Evolutionary conservation across 1,140 invertebrate genomes (phyloP).

Genomic region (Pseudachorutes palmiensis): DNA sequence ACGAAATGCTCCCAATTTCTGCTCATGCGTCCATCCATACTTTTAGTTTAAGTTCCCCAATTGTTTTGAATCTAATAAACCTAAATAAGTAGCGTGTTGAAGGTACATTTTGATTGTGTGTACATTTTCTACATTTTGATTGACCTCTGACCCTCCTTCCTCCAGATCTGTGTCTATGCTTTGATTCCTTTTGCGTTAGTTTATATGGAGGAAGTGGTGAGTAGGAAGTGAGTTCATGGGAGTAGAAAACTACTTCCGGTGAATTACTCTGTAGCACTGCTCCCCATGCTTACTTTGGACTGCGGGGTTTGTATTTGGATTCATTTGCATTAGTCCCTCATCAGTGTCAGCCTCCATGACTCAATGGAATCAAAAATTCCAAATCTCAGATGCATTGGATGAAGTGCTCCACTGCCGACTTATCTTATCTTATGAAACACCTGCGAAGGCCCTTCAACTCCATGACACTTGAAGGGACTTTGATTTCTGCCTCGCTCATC

Average conservation of each 20-base stretch:
- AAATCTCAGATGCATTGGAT: neutral
- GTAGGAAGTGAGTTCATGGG: slow-evolving; percentile 1
- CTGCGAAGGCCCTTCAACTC: no score
- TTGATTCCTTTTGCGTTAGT: neutral
- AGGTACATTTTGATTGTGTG: no score
- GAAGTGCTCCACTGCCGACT: neutral
- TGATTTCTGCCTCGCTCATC: no score
- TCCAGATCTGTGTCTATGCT: neutral
- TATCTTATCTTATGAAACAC: neutral
- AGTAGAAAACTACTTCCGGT: slow-evolving; percentile 7
- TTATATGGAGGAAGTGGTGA: neutral
- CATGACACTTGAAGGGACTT: no score
- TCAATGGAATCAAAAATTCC: no score
- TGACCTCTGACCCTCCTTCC: neutral
- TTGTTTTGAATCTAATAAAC: no score
- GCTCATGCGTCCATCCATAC: no score
- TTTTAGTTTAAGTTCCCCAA: no score
- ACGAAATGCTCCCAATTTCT: no score
- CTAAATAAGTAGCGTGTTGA: no score
- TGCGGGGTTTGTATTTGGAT: no score
- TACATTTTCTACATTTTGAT: no score
- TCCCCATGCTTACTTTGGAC: neutral
- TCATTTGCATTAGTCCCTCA: slow-evolving; percentile 8
- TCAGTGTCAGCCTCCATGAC: neutral
- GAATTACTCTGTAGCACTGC: neutral